Base-by-base conservation (phyloP, 1,140 invertebrate species). In the Trichonephila clavipes region DNA sequence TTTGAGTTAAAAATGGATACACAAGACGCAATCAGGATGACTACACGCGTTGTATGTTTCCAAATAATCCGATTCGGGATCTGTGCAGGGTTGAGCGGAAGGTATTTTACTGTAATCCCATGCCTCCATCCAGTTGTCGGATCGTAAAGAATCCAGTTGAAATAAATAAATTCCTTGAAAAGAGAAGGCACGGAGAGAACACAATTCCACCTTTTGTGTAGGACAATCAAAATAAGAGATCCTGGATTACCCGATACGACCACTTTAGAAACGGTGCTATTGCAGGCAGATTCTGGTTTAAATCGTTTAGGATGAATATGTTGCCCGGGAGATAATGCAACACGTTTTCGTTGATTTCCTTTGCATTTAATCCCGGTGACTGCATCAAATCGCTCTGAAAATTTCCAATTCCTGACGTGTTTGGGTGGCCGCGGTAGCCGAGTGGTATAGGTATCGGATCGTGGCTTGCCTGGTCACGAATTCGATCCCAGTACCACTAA, bases 1-100 rank as follows among this genome's bases (percentile, higher is more conserved):
- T 88, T 69, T 88, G 62, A 51, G 87, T 34, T 59, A 88, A 21
- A 24, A 69, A 88, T 2, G 87, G 87, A 88, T 44, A 88, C n/a
- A n/a, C 18, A 51, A 0, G 24, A 19, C 7, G 24, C 87, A 88
- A 51, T 88, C 87, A 6, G 87, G 87, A 88, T 88, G 87, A 24
- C 28, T 51, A 21, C 87, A 88, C 1, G 72, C 40, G 21, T 88
- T 51, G 28, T 72, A 88, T 0, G 24, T 14, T 12, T 59, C 0
- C 12, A 61, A 12, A 16, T 61, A 86, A 0, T 14, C 24, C 0
- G 83, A 34, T 18, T 86, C 83, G 10, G 83, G 83, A 0, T 62
- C 83, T n/a, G 21, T 59, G 16, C 58, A 86, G 0, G 69, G 24
- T 40, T 34, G 24, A 4, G 12, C 4, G 0, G 69, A 77, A 16